Percentiles rank a stretch among this genome's conserved stretches.
Conservation (phyloP, 2,888 invertebrate species). For the Sphaeridia pumilis region DNA sequence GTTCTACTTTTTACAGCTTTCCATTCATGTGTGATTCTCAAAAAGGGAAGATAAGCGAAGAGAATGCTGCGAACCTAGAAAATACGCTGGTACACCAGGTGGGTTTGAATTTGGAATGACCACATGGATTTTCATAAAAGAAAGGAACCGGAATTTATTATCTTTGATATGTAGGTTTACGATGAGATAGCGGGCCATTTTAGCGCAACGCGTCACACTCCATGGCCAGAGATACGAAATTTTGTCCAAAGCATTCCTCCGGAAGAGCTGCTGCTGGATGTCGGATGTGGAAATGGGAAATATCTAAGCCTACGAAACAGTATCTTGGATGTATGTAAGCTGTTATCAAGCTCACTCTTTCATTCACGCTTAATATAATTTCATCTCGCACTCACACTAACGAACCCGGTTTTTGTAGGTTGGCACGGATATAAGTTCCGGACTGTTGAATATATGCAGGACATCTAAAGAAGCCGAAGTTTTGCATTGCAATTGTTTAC, state of each 20-base stretch:
- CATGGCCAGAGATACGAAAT: constrained; percentile 80
- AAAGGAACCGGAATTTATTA: neutral
- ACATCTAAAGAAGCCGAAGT: constrained; percentile 51
- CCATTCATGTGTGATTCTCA: constrained; percentile 56
- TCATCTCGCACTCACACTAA: neutral
- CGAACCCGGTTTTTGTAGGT: constrained; percentile 51
- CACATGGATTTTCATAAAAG: neutral
- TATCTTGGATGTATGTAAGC: constrained; percentile 11
- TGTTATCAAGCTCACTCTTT: neutral
- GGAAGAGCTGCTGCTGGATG: constrained; percentile 69
- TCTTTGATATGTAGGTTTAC: constrained; percentile 55
- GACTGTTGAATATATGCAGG: constrained; percentile 54
- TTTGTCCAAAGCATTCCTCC: constrained; percentile 57
- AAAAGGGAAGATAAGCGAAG: constrained; percentile 40
- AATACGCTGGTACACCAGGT: constrained; percentile 63
- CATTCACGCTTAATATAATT: neutral
- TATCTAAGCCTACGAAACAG: constrained; percentile 56
- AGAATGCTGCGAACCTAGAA: constrained; percentile 55
- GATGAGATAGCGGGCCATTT: constrained; percentile 90
- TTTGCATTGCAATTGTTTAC: constrained; percentile 63
- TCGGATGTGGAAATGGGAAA: constrained; percentile 98
- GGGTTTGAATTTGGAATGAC: constrained; percentile 13
- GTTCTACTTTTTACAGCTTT: constrained; percentile 39
- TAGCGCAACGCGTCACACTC: constrained; percentile 82
- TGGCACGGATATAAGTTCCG: constrained; percentile 67